Evolutionary conservation across 2,797 vertebrate species (phyloP).

Genomic region (Anabas testudineus): DNA sequence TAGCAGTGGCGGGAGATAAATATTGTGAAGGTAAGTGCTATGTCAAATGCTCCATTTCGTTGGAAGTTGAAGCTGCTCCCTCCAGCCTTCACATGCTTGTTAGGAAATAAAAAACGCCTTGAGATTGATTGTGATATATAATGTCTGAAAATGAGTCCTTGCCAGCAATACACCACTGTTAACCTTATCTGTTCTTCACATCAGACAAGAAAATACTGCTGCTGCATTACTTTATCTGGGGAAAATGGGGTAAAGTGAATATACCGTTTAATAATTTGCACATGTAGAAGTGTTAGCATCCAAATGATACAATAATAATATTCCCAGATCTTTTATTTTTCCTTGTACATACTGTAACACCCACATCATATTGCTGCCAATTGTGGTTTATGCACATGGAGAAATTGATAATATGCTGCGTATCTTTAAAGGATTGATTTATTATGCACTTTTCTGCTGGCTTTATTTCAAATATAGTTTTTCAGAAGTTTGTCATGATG

Average conservation of each 20-base stretch:
- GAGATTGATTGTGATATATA: conserved; percentile 70
- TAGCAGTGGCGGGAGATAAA: conserved; percentile 9
- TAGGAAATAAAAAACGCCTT: conserved; percentile 64
- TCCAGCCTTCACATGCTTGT: conserved; percentile 57
- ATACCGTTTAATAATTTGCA: conserved; percentile 18
- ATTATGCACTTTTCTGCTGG: conserved; percentile 2
- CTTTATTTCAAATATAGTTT: background rate
- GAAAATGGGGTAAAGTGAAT: conserved; percentile 17
- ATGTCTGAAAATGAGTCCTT: conserved; percentile 42
- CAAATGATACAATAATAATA: background rate
- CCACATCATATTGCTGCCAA: conserved; percentile 26
- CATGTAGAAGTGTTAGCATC: conserved; percentile 25
- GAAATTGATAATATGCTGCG: conserved; percentile 20
- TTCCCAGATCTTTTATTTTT: conserved; percentile 19
- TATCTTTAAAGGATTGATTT: conserved; percentile 17
- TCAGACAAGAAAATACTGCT: conserved; percentile 20
- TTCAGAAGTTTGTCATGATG: background rate
- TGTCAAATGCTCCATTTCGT: conserved; percentile 37
- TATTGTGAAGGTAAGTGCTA: conserved; percentile 10
- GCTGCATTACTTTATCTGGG: conserved; percentile 31
- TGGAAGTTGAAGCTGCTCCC: conserved; percentile 27
- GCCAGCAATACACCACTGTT: conserved; percentile 57
- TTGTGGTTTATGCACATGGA: conserved; percentile 12
- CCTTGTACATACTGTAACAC: conserved; percentile 27
- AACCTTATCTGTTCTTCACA: conserved; percentile 45